These are phyloP conservation scores for Oryzias curvinotus DNA, from an alignment of 2,113 vertebrate genomes.

Conservation along the genomic window DNA sequence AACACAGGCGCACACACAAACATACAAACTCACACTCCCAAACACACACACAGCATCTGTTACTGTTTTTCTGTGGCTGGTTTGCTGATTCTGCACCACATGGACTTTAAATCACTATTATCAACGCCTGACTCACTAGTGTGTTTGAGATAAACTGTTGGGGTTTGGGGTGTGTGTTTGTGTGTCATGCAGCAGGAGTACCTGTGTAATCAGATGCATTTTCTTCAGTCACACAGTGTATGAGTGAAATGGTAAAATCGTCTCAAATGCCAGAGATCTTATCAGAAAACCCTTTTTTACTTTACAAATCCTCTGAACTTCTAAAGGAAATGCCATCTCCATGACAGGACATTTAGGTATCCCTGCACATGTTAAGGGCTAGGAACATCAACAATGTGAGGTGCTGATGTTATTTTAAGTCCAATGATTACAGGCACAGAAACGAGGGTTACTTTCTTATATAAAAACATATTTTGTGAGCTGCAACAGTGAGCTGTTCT, in stretches of 20 bases:
- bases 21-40: background rate
- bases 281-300: background rate
- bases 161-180: background rate
- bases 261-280: background rate
- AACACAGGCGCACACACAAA: background rate
- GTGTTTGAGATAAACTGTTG: conserved; percentile 4
- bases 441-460: too few species aligned
- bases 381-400: too few species aligned
- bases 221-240: background rate
- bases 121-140: conserved; percentile 16
- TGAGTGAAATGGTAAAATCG: background rate
- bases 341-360: too few species aligned
- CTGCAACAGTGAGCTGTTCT: too few species aligned
- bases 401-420: too few species aligned
- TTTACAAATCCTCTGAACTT: too few species aligned
- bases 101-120: conserved; percentile 45
- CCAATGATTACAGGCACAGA: too few species aligned
- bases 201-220: conserved; percentile 1
- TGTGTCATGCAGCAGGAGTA: conserved; percentile 4
- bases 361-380: too few species aligned
- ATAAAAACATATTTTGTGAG: too few species aligned
- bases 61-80: conserved; percentile 35
- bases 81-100: conserved; percentile 31
- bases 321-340: too few species aligned
- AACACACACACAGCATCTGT: conserved; percentile 54